Percentiles rank a stretch among this genome's conserved stretches.
Conservation (phyloP, 2,797 vertebrate species). For the Sternotherus odoratus region DNA sequence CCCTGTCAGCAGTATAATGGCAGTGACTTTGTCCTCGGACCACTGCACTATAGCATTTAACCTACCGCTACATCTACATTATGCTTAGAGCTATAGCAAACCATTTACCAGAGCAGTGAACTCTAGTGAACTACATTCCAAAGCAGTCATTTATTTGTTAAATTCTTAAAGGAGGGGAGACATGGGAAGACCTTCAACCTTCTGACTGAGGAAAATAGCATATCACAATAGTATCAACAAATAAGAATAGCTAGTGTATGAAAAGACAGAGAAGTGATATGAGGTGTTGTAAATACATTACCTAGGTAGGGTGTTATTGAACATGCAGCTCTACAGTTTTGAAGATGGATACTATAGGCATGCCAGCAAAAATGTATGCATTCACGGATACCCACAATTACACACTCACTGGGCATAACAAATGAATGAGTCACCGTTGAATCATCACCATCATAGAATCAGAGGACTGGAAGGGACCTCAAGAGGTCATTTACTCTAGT, state of each 20-base stretch:
- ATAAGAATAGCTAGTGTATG: background rate
- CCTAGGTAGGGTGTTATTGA: background rate
- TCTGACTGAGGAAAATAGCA: slow-evolving; percentile 12
- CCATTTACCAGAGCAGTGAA: slow-evolving; percentile 2
- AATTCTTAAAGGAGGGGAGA: background rate
- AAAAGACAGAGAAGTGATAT: background rate
- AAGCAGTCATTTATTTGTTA: slow-evolving; percentile 24
- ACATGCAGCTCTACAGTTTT: background rate
- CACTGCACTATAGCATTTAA: background rate
- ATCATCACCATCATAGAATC: too few relatives aligned
- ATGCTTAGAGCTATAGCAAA: background rate
- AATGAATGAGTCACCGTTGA: background rate
- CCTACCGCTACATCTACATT: background rate
- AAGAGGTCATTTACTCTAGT: too few relatives aligned
- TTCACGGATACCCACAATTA: background rate
- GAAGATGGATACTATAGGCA: background rate
- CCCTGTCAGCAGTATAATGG: background rate
- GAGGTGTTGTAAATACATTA: background rate
- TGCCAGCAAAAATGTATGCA: background rate
- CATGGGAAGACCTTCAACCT: background rate
- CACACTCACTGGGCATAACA: background rate
- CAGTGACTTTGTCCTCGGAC: background rate
- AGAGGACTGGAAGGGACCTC: too few relatives aligned
- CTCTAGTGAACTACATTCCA: background rate
- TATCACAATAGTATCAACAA: slow-evolving; percentile 8